Evolutionary conservation across 2,113 vertebrate species (phyloP).

Genomic region (Grantiella picta): DNA sequence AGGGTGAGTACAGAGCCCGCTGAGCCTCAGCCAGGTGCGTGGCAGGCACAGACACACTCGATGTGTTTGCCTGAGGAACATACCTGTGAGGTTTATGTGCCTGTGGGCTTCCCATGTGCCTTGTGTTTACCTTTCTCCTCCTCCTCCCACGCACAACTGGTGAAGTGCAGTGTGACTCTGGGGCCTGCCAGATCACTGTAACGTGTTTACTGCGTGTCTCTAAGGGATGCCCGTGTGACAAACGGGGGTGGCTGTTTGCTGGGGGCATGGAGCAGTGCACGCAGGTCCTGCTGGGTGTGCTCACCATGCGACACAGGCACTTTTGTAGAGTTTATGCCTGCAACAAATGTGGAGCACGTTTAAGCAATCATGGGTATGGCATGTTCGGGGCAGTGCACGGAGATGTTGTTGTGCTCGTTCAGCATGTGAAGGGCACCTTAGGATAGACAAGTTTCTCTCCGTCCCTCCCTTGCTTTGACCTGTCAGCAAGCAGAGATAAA

Average conservation of each 20-base stretch:
- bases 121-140: neutral
- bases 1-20: neutral
- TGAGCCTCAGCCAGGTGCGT: neutral
- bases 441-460: neutral
- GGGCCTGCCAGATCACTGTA: neutral
- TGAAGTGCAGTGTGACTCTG: neutral
- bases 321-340: neutral
- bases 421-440: neutral
- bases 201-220: neutral
- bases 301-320: fast-evolving
- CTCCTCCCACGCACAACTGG: neutral
- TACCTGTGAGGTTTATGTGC: neutral
- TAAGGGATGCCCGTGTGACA: neutral
- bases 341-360: neutral
- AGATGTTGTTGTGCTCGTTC: neutral
- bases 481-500: neutral
- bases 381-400: fast-evolving
- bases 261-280: neutral
- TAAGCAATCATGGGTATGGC: neutral
- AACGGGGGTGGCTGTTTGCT: neutral
- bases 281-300: fast-evolving
- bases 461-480: neutral
- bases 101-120: neutral
- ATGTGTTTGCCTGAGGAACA: neutral
- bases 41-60: fast-evolving